Conservation (phyloP, 1,140 invertebrate species). For the Gyrodactylus bullatarudis region DNA sequence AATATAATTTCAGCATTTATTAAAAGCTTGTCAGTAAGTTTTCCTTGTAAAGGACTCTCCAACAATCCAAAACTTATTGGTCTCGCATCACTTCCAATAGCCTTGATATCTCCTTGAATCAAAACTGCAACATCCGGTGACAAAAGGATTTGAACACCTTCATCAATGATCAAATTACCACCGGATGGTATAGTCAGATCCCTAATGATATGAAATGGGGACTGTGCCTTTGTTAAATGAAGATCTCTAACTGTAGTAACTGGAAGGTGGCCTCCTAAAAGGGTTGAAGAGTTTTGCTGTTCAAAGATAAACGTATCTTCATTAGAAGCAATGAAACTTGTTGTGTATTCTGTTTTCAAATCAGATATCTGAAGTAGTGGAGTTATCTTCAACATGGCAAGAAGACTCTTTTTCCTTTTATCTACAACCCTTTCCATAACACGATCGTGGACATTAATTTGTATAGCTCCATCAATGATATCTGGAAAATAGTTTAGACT, state of each 20-base stretch:
- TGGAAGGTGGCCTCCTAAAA: neutral
- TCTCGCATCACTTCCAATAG: no score
- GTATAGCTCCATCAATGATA: neutral
- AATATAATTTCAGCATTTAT: no score
- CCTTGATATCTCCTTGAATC: no score
- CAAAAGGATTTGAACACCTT: neutral
- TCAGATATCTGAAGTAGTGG: neutral
- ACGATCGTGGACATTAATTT: neutral
- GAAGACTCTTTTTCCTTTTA: neutral
- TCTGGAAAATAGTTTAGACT: neutral
- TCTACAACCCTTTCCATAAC: neutral
- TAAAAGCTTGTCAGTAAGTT: no score
- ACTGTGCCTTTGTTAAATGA: neutral
- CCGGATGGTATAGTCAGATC: neutral
- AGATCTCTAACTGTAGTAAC: neutral
- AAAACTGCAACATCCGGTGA: neutral
- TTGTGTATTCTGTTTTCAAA: neutral
- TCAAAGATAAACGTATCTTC: neutral
- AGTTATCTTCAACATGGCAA: neutral
- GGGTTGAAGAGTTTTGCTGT: neutral
- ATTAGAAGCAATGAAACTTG: neutral
- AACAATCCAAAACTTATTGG: no score
- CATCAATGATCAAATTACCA: neutral
- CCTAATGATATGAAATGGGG: neutral
- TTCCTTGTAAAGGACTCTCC: no score